Conservation (phyloP, 1,140 invertebrate species). For the Phymorhynchus buccinoides region DNA sequence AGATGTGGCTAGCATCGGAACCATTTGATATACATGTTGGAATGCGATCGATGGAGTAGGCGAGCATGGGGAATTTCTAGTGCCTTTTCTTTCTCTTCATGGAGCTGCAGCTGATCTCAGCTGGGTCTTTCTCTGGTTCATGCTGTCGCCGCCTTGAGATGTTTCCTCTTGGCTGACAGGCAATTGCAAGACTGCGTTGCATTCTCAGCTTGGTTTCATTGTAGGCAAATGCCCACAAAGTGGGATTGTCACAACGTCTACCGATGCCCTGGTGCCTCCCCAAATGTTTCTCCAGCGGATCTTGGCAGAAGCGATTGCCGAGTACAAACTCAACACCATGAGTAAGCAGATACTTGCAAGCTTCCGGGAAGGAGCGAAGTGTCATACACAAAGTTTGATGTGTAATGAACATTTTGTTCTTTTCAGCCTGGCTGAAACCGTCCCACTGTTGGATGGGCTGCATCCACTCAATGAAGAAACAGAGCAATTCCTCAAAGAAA, state of each 20-base stretch:
- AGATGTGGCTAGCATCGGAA: no score
- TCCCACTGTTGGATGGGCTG: not conserved
- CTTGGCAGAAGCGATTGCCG: conserved; percentile 19
- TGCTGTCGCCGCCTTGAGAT: no score
- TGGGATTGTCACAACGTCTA: conserved; percentile 15
- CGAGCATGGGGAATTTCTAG: no score
- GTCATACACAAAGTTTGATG: conserved; percentile 21
- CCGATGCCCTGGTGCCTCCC: conserved; percentile 10
- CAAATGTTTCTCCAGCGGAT: conserved; percentile 26
- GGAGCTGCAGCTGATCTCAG: no score
- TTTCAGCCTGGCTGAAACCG: conserved; percentile 10
- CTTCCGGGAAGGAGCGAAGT: conserved; percentile 1
- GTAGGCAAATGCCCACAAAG: conserved; percentile 17
- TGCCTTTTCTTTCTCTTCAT: no score
- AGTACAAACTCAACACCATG: conserved; percentile 27
- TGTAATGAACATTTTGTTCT: conserved; percentile 27
- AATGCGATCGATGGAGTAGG: no score
- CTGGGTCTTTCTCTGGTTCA: no score
- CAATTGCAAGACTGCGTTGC: not conserved
- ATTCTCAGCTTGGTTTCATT: conserved; percentile 10
- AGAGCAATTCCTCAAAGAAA: not conserved
- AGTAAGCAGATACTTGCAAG: not conserved
- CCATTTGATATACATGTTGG: no score
- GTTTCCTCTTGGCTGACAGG: conserved; percentile 18
- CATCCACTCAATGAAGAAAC: not conserved